Evolutionary conservation across 2,113 vertebrate genomes (phyloP).

Genomic region (Sinocyclocheilus rhinocerous): DNA sequence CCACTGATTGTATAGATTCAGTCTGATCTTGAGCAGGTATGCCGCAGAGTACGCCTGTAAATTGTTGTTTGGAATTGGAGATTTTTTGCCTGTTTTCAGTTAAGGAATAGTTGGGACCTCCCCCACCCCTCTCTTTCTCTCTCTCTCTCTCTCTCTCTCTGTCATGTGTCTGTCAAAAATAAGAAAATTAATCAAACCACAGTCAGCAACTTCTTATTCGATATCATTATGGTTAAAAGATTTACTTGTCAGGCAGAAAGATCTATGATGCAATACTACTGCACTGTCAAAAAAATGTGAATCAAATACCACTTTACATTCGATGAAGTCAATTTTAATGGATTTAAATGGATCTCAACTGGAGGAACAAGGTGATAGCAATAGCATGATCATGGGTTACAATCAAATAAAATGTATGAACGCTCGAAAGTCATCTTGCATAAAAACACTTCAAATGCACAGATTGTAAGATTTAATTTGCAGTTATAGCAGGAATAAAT

Average conservation of each 20-base stretch:
- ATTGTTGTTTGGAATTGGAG: constrained; percentile 55
- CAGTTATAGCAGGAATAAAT: too few species aligned
- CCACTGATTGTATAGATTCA: constrained; percentile 59
- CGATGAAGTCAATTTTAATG: constrained; percentile 50
- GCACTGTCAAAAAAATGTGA: constrained; percentile 55
- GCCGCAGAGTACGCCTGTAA: constrained; percentile 51
- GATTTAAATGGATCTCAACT: constrained; percentile 47
- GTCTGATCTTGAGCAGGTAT: constrained; percentile 61
- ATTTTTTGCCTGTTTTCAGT: constrained; percentile 60
- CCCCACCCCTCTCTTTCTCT: constrained; percentile 5
- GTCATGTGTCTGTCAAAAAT: constrained; percentile 41
- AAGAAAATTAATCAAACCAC: constrained; percentile 4
- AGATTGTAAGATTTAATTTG: background rate
- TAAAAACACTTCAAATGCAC: background rate
- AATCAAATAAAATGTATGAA: background rate
- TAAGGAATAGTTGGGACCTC: constrained; percentile 58
- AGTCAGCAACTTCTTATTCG: background rate
- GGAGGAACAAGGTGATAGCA: constrained; percentile 36
- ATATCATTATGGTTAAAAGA: constrained; percentile 40
- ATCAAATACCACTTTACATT: constrained; percentile 68
- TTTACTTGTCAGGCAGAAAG: constrained; percentile 65
- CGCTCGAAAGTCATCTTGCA: background rate
- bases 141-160: constrained; percentile 8
- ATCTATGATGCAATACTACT: constrained; percentile 74
- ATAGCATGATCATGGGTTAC: too few species aligned